These are phyloP conservation scores for Drosophila ambigua DNA, from an alignment of 1,140 invertebrate species.

Conservation along the genomic window DNA sequence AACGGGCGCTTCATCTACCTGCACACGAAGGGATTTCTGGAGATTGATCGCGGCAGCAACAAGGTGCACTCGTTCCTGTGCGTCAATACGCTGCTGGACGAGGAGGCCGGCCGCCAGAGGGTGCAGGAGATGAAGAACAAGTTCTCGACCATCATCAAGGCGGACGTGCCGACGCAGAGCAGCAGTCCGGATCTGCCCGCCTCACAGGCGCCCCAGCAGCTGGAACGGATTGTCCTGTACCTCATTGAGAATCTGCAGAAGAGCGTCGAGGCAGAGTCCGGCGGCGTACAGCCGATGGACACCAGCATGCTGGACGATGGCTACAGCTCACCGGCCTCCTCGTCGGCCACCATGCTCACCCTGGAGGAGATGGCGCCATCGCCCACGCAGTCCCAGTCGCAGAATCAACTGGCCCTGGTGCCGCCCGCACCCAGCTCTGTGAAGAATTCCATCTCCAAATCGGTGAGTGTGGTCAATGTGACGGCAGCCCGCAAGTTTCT, in stretches of 20 bases:
- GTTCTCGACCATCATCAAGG: slow-evolving; percentile 87
- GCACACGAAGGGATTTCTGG: slow-evolving; percentile 90
- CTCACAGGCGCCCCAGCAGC: slow-evolving; percentile 87
- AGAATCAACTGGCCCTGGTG: slow-evolving; percentile 81
- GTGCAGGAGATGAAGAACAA: slow-evolving; percentile 90
- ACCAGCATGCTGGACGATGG: slow-evolving; percentile 50
- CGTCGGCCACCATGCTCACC: slow-evolving; percentile 40
- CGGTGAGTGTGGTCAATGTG: slow-evolving; percentile 78
- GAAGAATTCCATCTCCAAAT: slow-evolving; percentile 85
- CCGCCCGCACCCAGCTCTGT: slow-evolving; percentile 84
- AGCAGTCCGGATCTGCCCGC: slow-evolving; percentile 84
- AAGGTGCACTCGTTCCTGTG: slow-evolving; percentile 92
- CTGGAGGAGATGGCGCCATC: slow-evolving; percentile 61
- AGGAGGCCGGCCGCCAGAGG: slow-evolving; percentile 88
- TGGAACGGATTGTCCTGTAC: slow-evolving; percentile 88
- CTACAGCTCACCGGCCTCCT: slow-evolving; percentile 54
- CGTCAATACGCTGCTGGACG: slow-evolving; percentile 90
- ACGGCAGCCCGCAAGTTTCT: slow-evolving; percentile 70
- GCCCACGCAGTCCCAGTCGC: slow-evolving; percentile 33
- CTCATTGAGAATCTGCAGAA: slow-evolving; percentile 87
- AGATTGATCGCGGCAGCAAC: slow-evolving; percentile 88
- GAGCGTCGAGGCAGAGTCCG: slow-evolving; percentile 55
- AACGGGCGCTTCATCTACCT: slow-evolving; percentile 92
- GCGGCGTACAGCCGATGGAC: slow-evolving; percentile 35
- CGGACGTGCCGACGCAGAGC: slow-evolving; percentile 65